phyloP scores from a whole-genome alignment of 1,140 invertebrate species.

The Metaphire vulgaris region DNA sequence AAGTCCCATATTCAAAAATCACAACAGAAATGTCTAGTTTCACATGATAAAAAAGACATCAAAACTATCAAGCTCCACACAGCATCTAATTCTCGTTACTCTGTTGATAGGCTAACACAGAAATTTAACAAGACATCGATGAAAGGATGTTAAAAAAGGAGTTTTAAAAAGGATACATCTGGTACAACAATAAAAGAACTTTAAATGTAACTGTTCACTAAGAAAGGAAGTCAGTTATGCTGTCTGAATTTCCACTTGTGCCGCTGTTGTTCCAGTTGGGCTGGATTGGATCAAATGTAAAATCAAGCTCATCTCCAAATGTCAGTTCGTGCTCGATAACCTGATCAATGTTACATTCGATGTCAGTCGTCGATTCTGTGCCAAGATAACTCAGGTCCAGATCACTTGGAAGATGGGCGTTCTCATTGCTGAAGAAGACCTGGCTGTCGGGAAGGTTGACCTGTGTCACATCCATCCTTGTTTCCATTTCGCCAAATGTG shows the following conservation, averaged over 20 bases:
- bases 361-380: constrained; percentile 70
- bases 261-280: no score
- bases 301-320: constrained; percentile 85
- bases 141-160: no score
- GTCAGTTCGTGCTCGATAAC: constrained; percentile 87
- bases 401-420: constrained; percentile 59
- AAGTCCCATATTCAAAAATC: no score
- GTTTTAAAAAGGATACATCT: no score
- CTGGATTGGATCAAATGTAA: constrained; percentile 85
- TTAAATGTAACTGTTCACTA: neutral
- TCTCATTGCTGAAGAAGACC: no score
- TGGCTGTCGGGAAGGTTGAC: neutral
- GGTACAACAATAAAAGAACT: no score
- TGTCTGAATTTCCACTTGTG: neutral
- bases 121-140: no score
- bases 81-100: no score
- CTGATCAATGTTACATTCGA: constrained; percentile 93
- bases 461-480: neutral
- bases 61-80: no score
- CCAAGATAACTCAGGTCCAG: constrained; percentile 62
- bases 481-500: neutral
- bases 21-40: no score
- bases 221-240: neutral
- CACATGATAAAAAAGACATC: no score
- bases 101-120: no score